A percentile compares a stretch with the other conserved stretches of the same genome.
Evolutionary conservation across 2,797 vertebrate species (phyloP).

Genomic region (Cossypha dichroa): DNA sequence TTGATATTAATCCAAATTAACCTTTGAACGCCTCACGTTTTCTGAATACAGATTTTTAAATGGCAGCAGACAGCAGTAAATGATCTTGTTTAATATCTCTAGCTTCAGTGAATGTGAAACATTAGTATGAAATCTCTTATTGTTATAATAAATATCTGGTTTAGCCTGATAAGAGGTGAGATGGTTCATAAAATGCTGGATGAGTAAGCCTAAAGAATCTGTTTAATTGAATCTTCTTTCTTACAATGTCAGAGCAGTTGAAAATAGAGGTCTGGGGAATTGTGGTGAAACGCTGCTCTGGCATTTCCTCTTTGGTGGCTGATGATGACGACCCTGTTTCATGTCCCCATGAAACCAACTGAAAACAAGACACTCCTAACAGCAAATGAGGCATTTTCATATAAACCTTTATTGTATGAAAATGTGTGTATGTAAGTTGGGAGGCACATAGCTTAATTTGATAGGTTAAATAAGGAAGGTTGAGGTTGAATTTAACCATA

Average conservation of each 20-base stretch:
- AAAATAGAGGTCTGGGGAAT: slow-evolving; percentile 61
- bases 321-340: background rate
- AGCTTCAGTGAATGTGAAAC: slow-evolving; percentile 43
- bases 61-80: slow-evolving; percentile 49
- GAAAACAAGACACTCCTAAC: background rate
- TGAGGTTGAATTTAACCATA: background rate
- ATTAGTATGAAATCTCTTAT: slow-evolving; percentile 62
- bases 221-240: slow-evolving; percentile 73
- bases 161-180: slow-evolving; percentile 71
- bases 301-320: slow-evolving; percentile 34
- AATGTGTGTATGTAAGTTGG: background rate
- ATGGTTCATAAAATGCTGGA: slow-evolving; percentile 68
- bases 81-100: slow-evolving; percentile 48
- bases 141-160: slow-evolving; percentile 70
- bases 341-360: slow-evolving; percentile 51
- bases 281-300: slow-evolving; percentile 47
- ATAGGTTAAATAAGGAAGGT: slow-evolving; percentile 38
- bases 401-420: background rate
- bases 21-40: slow-evolving; percentile 44
- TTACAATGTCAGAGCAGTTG: slow-evolving; percentile 30
- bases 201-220: slow-evolving; percentile 67
- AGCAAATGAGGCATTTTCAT: slow-evolving; percentile 31
- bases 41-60: slow-evolving; percentile 22
- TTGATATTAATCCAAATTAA: slow-evolving; percentile 60
- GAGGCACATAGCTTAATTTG: slow-evolving; percentile 15